Conservation (phyloP, 2,113 vertebrate genomes). For the Myiozetetes cayanensis region DNA sequence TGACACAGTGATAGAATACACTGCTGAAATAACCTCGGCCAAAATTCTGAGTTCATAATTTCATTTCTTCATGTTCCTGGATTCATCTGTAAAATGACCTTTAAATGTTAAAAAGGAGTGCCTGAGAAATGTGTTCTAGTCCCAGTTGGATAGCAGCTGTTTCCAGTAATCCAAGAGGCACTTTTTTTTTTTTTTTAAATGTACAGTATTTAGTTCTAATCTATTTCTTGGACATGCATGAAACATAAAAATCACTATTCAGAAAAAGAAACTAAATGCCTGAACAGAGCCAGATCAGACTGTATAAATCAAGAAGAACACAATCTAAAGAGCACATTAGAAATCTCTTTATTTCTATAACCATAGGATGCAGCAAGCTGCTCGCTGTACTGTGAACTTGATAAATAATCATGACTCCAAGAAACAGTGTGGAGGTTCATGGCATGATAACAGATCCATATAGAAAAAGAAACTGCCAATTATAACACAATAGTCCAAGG, state of each 20-base stretch:
- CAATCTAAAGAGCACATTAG: neutral
- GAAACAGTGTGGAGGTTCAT: neutral
- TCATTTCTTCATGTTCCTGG: neutral
- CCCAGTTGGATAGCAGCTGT: neutral
- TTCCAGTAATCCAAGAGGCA: neutral
- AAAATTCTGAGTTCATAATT: neutral
- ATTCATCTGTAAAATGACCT: constrained; percentile 31
- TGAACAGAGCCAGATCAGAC: neutral
- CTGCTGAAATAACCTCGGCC: neutral
- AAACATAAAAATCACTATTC: neutral
- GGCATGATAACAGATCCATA: neutral
- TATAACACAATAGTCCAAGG: neutral
- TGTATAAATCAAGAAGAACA: neutral
- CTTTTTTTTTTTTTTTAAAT: neutral
- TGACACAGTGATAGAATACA: neutral
- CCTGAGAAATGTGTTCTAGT: neutral
- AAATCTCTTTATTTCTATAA: neutral
- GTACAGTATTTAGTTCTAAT: constrained; percentile 10
- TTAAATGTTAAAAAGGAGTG: constrained; percentile 18
- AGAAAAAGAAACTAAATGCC: neutral
- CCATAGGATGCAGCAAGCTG: neutral
- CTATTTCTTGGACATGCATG: neutral
- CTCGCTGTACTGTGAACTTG: neutral
- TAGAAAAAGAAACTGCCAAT: neutral
- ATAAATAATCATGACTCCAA: constrained; percentile 18